A percentile compares a stretch with the other conserved stretches of the same genome.
Evolutionary conservation across 2,113 vertebrate species (phyloP).

Genomic region (Suricata suricatta): DNA sequence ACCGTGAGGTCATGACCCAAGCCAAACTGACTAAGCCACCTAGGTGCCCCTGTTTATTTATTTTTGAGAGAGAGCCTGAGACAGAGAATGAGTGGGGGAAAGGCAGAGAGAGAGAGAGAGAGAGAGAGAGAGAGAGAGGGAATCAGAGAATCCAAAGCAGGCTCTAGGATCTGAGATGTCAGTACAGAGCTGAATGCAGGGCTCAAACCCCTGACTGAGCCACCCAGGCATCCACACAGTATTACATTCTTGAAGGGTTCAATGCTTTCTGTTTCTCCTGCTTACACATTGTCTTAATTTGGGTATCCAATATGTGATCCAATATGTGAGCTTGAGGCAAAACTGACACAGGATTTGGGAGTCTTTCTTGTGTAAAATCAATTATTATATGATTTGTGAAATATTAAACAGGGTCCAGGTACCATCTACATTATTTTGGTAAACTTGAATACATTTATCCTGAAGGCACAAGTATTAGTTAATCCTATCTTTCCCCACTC

Average conservation of each 20-base stretch:
- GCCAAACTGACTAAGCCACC: too few relatives aligned
- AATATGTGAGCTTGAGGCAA: background rate
- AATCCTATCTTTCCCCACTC: background rate
- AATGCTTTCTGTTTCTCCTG: slow-evolving; percentile 9
- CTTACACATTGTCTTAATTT: slow-evolving; percentile 44
- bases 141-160: too few relatives aligned
- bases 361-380: background rate
- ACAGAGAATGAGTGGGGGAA: too few relatives aligned
- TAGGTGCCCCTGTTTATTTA: too few relatives aligned
- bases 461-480: slow-evolving; percentile 30
- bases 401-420: background rate
- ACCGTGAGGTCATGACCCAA: too few relatives aligned
- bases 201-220: too few relatives aligned
- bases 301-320: background rate
- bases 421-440: slow-evolving; percentile 30
- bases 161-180: too few relatives aligned
- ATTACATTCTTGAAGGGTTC: background rate
- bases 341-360: background rate
- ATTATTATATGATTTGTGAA: slow-evolving; percentile 33
- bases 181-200: too few relatives aligned
- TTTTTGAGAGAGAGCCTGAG: too few relatives aligned
- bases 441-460: slow-evolving; percentile 48
- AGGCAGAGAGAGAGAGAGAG: too few relatives aligned
- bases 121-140: too few relatives aligned
- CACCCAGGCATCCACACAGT: background rate